Base-by-base conservation (phyloP, 2,113 vertebrate genomes). In the Telmatochromis brachygnathus region DNA sequence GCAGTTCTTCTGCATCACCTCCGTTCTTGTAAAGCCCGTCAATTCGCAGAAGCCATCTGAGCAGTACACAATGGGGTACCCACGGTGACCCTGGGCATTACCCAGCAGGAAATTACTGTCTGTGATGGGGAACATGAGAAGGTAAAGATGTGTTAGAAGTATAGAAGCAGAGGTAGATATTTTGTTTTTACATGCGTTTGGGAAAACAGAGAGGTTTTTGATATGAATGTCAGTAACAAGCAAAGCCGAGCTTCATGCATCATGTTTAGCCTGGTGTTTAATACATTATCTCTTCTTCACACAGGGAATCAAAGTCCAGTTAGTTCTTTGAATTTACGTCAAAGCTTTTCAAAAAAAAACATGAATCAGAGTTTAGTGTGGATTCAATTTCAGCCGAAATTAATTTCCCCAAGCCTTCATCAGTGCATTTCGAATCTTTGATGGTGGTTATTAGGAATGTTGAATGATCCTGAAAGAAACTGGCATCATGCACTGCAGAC, bases 1-100 rank as follows among this genome's bases (percentile, higher is more conserved):
- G 93, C 98, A 99, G 91, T 97, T 99, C 95, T 99, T 99, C 97
- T 99, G 98, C 98, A 99, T 99, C 94, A 99, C 97, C 94, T 99
- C 98, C 0, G 97, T 98, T 84, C 98, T 97, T 4, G 96, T 96
- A 51, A 98, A 99, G 92, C 98, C 98, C 0, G 98, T 99, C 91
- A 99, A 97, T 85, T 99, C 98, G 0, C 98, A 99, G 96, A 99
- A 99, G 88, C 98, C 98, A 4, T 99, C 98, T 0, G 98, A 99
- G 94, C 98, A 99, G 96, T 99, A 99, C 62, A 99, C 98, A 2
- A 99, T 98, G 87, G 98, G 98, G 95, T 98, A 99, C 82, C 98
- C 98, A 0, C 96, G 96, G 60, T 97, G 97, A 83, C 98, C 97
- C 96, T 99, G 98, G 0, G 98, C 98, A 0, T 99, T 99, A 58